Evolutionary conservation across 2,888 invertebrate genomes (phyloP), one percentile per base, ranked within the genome.

Genomic region (Platerodrilus igneus): DNA sequence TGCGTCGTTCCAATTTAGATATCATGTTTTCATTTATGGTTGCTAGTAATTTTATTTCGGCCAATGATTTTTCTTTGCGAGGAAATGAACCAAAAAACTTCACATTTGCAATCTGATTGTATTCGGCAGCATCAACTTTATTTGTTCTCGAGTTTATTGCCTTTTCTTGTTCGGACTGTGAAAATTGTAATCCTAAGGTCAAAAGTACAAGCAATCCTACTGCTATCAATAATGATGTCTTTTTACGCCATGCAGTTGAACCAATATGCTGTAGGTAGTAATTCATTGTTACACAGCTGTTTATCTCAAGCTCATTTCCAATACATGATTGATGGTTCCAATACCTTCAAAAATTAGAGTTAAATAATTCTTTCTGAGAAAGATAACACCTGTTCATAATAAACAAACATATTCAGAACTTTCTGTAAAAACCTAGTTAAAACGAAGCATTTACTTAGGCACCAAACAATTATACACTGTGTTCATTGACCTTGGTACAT

Each of bases 171-270:
- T 43, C 45, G 1, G 47, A 39, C 41, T 52, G 48, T 11, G 58
- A 64, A 53, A 72, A 73, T 50, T 73, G 72, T 14, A 74, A 52
- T 19, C 71, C 72, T 43, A 72, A 59, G 19, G 73, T 57, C 14
- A 73, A 61, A 18, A 73, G 53, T 5, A 67, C 59, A 20, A 71
- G 48, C 8, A 69, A 52, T 11, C 64, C 56, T 4, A 61, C 53
- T 3, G 66, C 62, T 17, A 70, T 58, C 14, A 74, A 56, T 37
- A 74, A 53, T 11, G 71, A 68, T 9, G 71, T 67, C 56, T 73
- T 73, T 47, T 69, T 69, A 34, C 74, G 59, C 70, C 73, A 73
- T 36, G 68, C 67, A 35, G 72, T 69, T 23, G 71, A 57, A 31
- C 68, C 63, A 15, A 73, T 47, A 43, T 70, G 66, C 23, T 70